Evolutionary conservation across 1,140 invertebrate genomes (phyloP).

Genomic region (Leguminivora glycinivorella): DNA sequence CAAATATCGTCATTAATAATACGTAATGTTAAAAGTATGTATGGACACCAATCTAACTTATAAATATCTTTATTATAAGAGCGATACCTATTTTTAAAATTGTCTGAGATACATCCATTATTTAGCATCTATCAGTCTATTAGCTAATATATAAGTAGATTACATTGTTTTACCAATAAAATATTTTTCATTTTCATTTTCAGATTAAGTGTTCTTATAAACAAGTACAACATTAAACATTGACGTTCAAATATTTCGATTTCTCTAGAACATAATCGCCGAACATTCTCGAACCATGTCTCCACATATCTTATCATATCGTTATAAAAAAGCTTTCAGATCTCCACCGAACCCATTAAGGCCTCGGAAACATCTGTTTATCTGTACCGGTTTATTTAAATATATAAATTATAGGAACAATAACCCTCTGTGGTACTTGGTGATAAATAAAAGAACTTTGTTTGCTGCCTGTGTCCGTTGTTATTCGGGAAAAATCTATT

Average conservation of each 20-base stretch:
- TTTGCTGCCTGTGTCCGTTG: neutral
- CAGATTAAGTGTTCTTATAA: no score
- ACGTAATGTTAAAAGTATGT: no score
- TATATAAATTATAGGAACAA: constrained; percentile 15
- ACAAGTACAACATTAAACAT: neutral
- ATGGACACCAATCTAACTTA: no score
- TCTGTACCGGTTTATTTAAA: constrained; percentile 8
- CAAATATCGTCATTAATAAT: neutral
- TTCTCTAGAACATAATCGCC: neutral
- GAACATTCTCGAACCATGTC: neutral
- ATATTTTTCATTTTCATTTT: no score
- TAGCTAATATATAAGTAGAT: no score
- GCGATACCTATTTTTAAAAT: no score
- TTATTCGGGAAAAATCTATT: neutral
- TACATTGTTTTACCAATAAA: no score
- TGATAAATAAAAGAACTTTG: neutral
- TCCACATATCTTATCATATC: constrained; percentile 1
- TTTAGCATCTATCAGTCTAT: no score
- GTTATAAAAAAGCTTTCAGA: constrained; percentile 8
- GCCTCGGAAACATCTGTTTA: constrained; percentile 2
- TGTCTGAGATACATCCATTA: no score
- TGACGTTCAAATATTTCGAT: neutral
- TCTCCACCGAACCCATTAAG: neutral
- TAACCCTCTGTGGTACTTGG: neutral
- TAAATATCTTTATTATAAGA: no score